Evolutionary conservation across 2,113 vertebrate genomes (phyloP), one percentile per base, ranked within the genome.

Genomic region (Otolemur garnettii): DNA sequence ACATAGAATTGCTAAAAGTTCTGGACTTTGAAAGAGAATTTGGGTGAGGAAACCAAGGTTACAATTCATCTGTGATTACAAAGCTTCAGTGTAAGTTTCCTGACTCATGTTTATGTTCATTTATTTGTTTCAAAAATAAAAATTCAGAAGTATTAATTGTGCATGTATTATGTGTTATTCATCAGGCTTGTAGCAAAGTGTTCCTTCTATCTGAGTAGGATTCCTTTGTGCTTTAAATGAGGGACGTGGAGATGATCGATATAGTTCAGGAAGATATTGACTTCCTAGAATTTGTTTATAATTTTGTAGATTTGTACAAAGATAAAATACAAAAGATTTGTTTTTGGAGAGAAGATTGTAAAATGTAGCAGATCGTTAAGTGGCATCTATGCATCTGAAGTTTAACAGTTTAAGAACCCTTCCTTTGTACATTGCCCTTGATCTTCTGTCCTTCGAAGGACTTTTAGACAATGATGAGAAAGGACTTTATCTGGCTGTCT

Each of bases 301-400:
- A n/a, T 74, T 84, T 66, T 22, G 64, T n/a, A 38, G 18, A 3
- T 8, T 83, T 89, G 1, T 28, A n/a, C 28, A 75, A 64, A 22
- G 38, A 38, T 38, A 38, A 38, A 38, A 38, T 38, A 38, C 38
- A 38, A 38, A 38, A 38, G 38, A 38, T 38, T 38, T 53, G 74
- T 64, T 80, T 66, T 68, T 42, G 1, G 33, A 77, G 13, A 71
- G 33, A 2, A 74, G 3, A 28, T 87, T 77, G 7, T 72, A n/a
- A 83, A 90, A 78, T 55, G 53, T 83, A 78, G 66, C 55, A 88
- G 24, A 50, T 74, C 50, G 12, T 82, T 66, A 93, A 71, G 82
- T 78, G 53, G 7, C 12, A 17, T 66, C 2, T 35, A 69, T 60
- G 28, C 12, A 53, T 24, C 35, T 18, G 30, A 60, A 50, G 3